These are phyloP conservation scores for Hippopotamus amphibius DNA, from an alignment of 2,113 vertebrate species.

Conservation along the genomic window DNA sequence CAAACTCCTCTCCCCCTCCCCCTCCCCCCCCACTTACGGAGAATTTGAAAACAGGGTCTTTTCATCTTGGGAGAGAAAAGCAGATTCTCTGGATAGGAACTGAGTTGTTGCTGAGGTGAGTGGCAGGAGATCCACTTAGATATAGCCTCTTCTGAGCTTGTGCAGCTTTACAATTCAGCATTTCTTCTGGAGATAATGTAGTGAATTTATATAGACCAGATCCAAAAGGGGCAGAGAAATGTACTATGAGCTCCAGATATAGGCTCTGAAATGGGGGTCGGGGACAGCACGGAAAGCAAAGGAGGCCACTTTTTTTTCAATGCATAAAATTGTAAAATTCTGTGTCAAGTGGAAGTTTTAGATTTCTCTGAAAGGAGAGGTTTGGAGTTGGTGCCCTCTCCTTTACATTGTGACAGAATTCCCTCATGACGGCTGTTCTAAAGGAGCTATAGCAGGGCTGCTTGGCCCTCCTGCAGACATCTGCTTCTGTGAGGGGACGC, in stretches of 20 bases:
- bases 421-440: background rate
- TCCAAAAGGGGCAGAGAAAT: background rate
- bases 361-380: background rate
- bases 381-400: background rate
- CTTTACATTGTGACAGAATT: background rate
- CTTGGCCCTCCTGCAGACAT: background rate
- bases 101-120: background rate
- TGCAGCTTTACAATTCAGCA: background rate
- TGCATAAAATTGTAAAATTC: background rate
- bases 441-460: background rate
- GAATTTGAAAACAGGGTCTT: slow-evolving; percentile 18
- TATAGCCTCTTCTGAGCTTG: background rate
- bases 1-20: background rate
- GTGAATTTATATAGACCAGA: background rate
- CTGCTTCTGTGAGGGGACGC: slow-evolving; percentile 13
- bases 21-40: background rate
- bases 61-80: background rate
- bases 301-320: background rate
- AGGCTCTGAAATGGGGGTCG: background rate
- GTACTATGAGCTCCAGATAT: background rate
- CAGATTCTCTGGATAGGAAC: background rate
- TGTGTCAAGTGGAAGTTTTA: background rate
- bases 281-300: background rate
- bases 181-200: background rate
- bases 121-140: background rate